phyloP scores from a whole-genome alignment of 2,888 invertebrate species.

The Theodoxus fluviatilis region DNA sequence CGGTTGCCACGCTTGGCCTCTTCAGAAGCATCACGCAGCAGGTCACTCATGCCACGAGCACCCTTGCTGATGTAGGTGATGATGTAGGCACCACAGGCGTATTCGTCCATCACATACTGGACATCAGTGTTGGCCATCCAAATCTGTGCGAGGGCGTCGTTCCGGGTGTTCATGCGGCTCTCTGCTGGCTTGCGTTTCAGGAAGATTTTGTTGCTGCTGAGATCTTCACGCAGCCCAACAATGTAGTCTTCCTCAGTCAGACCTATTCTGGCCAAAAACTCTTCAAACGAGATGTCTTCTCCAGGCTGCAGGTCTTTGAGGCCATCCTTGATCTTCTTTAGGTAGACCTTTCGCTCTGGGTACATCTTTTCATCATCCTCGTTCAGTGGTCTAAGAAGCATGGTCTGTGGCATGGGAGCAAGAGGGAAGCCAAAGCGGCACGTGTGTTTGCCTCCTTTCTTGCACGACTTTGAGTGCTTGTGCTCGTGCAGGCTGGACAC shows the following conservation, averaged over 20 bases:
- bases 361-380: not conserved
- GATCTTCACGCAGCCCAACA: not conserved
- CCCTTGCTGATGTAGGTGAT: slow-evolving; percentile 38
- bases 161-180: slow-evolving; percentile 3
- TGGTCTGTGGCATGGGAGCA: not conserved
- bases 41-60: slow-evolving; percentile 38
- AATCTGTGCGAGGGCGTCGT: not conserved
- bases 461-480: slow-evolving; percentile 30
- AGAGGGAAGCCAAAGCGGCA: slow-evolving; percentile 31
- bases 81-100: slow-evolving; percentile 32
- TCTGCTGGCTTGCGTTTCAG: slow-evolving; percentile 12
- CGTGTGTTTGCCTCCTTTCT: slow-evolving; percentile 28
- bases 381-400: not conserved
- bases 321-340: not conserved
- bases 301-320: not conserved
- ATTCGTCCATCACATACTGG: slow-evolving; percentile 11
- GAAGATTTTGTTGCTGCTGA: not conserved
- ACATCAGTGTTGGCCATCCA: slow-evolving; percentile 22
- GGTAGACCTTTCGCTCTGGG: not conserved
- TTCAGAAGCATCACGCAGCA: slow-evolving; percentile 33
- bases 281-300: not conserved
- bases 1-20: slow-evolving; percentile 35
- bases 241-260: slow-evolving; percentile 10
- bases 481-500: slow-evolving; percentile 30
- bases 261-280: not conserved